Conservation (phyloP, 2,888 invertebrate species). For the Leucania comma region DNA sequence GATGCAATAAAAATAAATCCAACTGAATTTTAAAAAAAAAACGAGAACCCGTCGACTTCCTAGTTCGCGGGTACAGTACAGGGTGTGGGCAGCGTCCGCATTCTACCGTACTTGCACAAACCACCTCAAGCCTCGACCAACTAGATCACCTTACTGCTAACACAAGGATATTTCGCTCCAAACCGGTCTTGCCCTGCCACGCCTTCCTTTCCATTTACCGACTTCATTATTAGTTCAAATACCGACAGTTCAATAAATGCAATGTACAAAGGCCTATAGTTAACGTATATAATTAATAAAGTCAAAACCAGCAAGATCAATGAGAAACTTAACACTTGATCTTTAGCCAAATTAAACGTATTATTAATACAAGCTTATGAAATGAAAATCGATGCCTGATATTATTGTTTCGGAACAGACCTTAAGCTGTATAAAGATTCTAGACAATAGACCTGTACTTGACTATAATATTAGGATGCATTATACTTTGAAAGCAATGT, state of each 20-base stretch:
- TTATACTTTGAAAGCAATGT: not conserved
- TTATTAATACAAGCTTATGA: slow-evolving; percentile 49
- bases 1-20: slow-evolving; percentile 46
- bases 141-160: slow-evolving; percentile 87
- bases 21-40: slow-evolving; percentile 66
- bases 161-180: slow-evolving; percentile 84
- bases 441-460: not conserved
- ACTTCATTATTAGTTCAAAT: slow-evolving; percentile 76
- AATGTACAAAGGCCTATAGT: slow-evolving; percentile 63
- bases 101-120: slow-evolving; percentile 80
- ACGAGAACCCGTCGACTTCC: slow-evolving; percentile 77
- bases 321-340: slow-evolving; percentile 61
- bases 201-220: slow-evolving; percentile 88
- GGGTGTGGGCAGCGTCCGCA: slow-evolving; percentile 88
- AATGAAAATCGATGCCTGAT: slow-evolving; percentile 55
- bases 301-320: slow-evolving; percentile 55
- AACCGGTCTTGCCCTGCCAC: slow-evolving; percentile 83
- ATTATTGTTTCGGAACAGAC: slow-evolving; percentile 26
- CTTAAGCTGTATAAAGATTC: not conserved
- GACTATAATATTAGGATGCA: not conserved
- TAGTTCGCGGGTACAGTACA: slow-evolving; percentile 74
- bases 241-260: slow-evolving; percentile 67
- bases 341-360: slow-evolving; percentile 59
- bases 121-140: slow-evolving; percentile 73
- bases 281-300: slow-evolving; percentile 62